Conservation (phyloP, 1,140 invertebrate genomes). For the Lucilia sericata region DNA sequence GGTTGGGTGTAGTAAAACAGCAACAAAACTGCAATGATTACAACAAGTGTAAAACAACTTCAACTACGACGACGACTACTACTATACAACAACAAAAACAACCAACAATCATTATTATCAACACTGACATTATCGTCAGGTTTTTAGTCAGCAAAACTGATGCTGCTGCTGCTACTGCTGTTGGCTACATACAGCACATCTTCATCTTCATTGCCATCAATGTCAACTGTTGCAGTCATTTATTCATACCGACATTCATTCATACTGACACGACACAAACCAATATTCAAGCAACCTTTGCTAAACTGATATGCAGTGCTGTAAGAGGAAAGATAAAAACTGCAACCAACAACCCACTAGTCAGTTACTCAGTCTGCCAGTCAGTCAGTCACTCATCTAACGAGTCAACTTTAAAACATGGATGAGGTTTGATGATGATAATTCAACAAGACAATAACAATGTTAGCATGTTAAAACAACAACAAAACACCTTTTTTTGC, state of each 20-base stretch:
- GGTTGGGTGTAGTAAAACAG: conserved; percentile 8
- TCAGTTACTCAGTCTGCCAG: not conserved
- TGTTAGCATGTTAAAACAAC: conserved; percentile 6
- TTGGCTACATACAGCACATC: not conserved
- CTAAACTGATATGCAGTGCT: too few species aligned
- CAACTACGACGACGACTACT: not conserved
- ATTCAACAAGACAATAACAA: conserved; percentile 23
- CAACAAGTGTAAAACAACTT: not conserved
- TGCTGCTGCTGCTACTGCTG: too few species aligned
- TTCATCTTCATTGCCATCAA: conserved; percentile 43
- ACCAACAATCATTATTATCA: conserved; percentile 32
- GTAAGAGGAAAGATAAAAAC: not conserved
- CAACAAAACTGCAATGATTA: not conserved
- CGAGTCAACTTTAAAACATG: not conserved
- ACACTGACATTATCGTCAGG: conserved; percentile 43
- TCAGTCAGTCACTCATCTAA: not conserved
- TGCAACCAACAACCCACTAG: not conserved
- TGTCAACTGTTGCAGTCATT: conserved; percentile 35
- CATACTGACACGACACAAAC: not conserved
- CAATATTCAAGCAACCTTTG: too few species aligned
- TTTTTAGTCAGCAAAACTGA: conserved; percentile 22
- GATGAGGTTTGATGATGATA: not conserved
- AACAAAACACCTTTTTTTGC: not conserved
- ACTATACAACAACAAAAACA: not conserved
- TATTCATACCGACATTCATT: not conserved